Evolutionary conservation across 2,888 invertebrate species (phyloP).

Genomic region (Pammene aurita): DNA sequence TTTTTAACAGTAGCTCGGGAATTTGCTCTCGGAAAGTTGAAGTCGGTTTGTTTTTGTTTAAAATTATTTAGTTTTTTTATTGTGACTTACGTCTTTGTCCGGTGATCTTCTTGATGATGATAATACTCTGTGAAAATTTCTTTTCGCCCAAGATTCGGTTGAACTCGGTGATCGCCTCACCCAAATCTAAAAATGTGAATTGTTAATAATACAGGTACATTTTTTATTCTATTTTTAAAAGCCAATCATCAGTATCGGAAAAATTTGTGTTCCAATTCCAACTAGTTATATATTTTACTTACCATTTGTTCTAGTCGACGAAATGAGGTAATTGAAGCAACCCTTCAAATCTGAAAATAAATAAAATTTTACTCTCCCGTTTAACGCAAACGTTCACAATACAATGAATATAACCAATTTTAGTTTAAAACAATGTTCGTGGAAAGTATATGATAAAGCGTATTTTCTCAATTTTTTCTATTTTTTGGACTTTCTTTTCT

Average conservation of each 20-base stretch:
- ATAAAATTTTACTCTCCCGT: background rate
- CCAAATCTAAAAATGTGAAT: conserved; percentile 53
- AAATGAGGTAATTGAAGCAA: conserved; percentile 52
- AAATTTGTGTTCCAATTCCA: no score
- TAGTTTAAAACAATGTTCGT: no score
- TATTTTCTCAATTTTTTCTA: no score
- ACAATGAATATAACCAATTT: no score
- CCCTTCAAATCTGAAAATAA: conserved; percentile 60
- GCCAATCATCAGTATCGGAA: no score
- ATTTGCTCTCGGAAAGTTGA: no score
- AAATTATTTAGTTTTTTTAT: background rate
- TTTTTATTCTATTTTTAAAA: background rate
- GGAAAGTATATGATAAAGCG: no score
- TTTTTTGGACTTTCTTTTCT: no score
- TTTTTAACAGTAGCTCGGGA: no score
- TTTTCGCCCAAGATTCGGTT: conserved; percentile 50
- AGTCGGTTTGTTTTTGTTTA: no score
- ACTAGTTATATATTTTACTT: conserved; percentile 40
- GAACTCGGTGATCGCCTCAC: conserved; percentile 53
- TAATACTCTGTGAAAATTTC: conserved; percentile 52
- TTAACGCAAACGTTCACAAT: no score
- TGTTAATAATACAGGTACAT: conserved; percentile 6
- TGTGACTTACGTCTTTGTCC: conserved; percentile 61
- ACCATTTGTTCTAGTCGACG: conserved; percentile 58
- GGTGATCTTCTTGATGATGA: conserved; percentile 52